Percentiles rank a stretch among this genome's conserved stretches.
phyloP scores from a whole-genome alignment of 92 coral and sea anemone genomes.

The Zoanthus solanderi region DNA sequence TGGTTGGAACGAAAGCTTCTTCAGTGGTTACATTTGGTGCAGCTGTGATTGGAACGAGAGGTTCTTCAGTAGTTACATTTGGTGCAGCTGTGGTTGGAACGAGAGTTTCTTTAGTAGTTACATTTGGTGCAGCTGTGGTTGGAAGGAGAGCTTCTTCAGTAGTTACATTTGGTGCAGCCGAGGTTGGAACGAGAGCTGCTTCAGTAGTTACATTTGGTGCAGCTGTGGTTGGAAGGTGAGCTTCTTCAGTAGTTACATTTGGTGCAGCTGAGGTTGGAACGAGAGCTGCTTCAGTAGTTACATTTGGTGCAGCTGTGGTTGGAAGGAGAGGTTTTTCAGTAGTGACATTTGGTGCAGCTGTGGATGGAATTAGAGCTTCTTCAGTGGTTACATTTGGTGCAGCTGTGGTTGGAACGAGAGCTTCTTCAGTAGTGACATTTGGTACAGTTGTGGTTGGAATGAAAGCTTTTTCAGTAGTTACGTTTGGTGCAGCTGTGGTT shows the following conservation, averaged over 20 bases:
- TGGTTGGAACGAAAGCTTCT: not conserved
- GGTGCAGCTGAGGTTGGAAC: not conserved
- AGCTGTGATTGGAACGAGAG: not conserved
- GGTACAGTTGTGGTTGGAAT: not conserved
- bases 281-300: not conserved
- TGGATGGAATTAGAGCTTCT: not conserved
- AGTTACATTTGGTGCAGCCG: not conserved
- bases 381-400: not conserved
- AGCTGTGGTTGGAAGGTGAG: not conserved
- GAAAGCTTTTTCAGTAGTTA: not conserved
- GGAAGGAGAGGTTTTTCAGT: not conserved
- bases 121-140: not conserved
- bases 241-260: not conserved
- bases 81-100: not conserved
- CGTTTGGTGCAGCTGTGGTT: not conserved
- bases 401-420: not conserved
- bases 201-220: constrained; percentile 1
- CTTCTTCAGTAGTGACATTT: not conserved
- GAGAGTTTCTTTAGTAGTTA: not conserved
- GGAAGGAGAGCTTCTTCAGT: not conserved
- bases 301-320: not conserved
- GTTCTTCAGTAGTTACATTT: not conserved
- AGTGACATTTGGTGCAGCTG: not conserved
- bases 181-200: not conserved
- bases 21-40: not conserved